Conservation (phyloP, 2,888 invertebrate species). For the Brachycybe producta region DNA sequence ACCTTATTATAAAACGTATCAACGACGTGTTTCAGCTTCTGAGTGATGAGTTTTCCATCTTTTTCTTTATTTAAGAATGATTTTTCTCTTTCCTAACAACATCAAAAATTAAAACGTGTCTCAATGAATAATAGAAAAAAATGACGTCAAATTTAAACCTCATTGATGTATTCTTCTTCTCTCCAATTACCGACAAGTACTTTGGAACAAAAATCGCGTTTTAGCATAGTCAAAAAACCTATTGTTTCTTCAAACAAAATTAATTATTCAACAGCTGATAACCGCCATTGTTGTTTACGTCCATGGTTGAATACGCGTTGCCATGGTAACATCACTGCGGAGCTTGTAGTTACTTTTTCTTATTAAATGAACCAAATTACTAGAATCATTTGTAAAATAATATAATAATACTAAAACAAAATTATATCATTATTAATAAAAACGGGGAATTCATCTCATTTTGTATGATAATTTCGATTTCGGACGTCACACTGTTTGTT, state of each 20-base stretch:
- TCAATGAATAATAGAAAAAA: neutral
- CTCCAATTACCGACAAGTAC: slow-evolving; percentile 7
- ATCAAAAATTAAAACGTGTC: neutral
- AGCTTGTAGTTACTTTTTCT: too few species aligned
- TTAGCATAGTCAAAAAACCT: neutral
- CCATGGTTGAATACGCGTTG: too few species aligned
- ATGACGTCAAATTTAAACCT: too few species aligned
- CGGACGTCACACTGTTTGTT: too few species aligned
- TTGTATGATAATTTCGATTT: too few species aligned
- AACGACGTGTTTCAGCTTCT: neutral
- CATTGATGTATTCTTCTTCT: slow-evolving; percentile 1
- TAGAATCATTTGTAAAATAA: too few species aligned
- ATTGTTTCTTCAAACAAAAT: neutral
- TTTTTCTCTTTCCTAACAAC: slow-evolving; percentile 1
- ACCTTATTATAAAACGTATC: neutral
- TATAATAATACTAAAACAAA: too few species aligned
- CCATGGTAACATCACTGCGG: too few species aligned
- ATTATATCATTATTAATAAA: too few species aligned
- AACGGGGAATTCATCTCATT: too few species aligned
- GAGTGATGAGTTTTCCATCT: slow-evolving; percentile 1
- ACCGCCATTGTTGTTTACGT: slow-evolving; percentile 1
- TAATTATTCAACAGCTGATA: neutral
- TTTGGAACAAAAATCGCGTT: neutral
- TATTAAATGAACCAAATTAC: too few species aligned
- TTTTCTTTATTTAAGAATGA: neutral